Percentiles rank a stretch among this genome's conserved stretches.
These are phyloP conservation scores for Cinclus mexicanus DNA, from an alignment of 2,113 vertebrate genomes.

Conservation along the genomic window DNA sequence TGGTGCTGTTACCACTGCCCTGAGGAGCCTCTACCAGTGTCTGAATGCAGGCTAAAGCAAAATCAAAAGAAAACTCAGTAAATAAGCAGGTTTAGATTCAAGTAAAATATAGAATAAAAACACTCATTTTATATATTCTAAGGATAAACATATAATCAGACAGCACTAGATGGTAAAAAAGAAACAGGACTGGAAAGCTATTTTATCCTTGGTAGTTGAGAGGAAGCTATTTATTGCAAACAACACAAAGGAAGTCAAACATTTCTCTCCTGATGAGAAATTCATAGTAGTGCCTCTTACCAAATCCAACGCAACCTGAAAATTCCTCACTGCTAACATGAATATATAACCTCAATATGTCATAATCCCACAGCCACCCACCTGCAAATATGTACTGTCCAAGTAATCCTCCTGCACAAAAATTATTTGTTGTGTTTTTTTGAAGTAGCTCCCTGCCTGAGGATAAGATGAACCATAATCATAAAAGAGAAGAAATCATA, in stretches of 20 bases:
- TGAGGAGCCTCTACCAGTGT: neutral
- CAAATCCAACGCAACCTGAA: neutral
- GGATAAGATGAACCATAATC: neutral
- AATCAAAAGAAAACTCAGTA: neutral
- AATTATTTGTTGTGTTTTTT: neutral
- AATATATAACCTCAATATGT: neutral
- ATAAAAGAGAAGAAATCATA: neutral
- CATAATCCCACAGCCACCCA: neutral
- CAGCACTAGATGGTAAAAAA: neutral
- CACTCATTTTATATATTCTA: neutral
- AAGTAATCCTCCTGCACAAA: constrained; percentile 4
- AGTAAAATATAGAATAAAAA: neutral
- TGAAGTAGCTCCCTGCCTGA: neutral
- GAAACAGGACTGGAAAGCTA: neutral
- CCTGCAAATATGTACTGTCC: neutral
- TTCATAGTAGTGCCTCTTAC: neutral
- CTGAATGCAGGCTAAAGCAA: neutral
- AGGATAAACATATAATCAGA: neutral
- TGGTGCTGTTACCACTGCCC: neutral
- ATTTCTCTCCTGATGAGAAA: neutral
- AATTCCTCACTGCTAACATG: neutral
- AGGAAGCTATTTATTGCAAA: neutral
- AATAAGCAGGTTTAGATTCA: neutral
- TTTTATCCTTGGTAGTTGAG: neutral
- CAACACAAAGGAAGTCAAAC: neutral